These are phyloP conservation scores for Hyla sarda DNA, from an alignment of 2,113 vertebrate species.

Conservation along the genomic window DNA sequence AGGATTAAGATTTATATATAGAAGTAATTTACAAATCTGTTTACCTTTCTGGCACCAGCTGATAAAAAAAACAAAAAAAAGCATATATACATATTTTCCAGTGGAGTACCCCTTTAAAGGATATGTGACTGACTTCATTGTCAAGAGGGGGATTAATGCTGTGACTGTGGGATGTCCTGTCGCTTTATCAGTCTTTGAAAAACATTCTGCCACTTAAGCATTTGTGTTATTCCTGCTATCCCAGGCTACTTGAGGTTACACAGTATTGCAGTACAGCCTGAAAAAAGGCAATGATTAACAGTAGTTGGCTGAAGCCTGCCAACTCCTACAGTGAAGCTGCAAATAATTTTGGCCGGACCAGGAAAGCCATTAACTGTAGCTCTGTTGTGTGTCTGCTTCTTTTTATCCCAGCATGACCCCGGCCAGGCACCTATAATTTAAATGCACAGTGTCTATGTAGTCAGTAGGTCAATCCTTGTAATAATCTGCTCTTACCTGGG, in stretches of 20 bases:
- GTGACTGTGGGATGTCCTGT: background rate
- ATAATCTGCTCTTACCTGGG: constrained; percentile 56
- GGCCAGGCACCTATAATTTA: constrained; percentile 17
- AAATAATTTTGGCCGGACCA: constrained; percentile 8
- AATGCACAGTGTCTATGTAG: constrained; percentile 41
- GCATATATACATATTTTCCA: no score
- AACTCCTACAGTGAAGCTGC: constrained; percentile 20
- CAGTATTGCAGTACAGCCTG: background rate
- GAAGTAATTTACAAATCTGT: no score
- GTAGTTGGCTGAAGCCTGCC: constrained; percentile 19
- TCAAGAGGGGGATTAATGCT: background rate
- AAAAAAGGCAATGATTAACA: constrained; percentile 1
- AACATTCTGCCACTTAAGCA: background rate
- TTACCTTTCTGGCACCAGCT: no score
- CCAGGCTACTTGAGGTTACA: background rate
- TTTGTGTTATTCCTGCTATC: background rate
- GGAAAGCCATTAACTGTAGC: constrained; percentile 17
- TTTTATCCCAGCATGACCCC: constrained; percentile 51
- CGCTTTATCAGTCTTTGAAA: background rate
- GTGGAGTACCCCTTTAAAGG: no score
- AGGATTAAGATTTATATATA: no score
- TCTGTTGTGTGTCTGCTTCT: constrained; percentile 33
- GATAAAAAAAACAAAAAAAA: no score
- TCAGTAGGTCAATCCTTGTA: constrained; percentile 51
- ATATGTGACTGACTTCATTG: background rate